Evolutionary conservation across 2,113 vertebrate genomes (phyloP), one percentile per base, ranked within the genome.

Genomic region (Apus apus): DNA sequence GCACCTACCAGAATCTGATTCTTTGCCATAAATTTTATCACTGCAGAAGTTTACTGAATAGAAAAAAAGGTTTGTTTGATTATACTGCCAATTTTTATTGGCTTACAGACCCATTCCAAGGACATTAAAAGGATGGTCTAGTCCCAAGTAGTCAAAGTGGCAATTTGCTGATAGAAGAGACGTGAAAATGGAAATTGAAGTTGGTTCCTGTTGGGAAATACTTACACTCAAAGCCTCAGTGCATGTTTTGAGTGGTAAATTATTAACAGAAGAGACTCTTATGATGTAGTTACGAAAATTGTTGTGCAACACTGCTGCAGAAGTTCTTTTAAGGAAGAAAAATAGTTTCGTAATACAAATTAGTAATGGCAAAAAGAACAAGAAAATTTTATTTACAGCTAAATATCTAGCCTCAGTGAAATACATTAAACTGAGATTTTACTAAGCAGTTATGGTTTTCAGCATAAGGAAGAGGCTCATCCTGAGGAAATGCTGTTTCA

Each of bases 181-280:
- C 74, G 85, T 89, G 86, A 87, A 94, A 93, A 92, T 94, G 93
- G 56, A 88, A 92, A 96, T 81, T 92, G 80, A 87, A 89, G 84
- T 76, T 78, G 73, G 32, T 91, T 94, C 34, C 80, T 91, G 45
- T 96, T 94, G 94, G 87, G 95, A 96, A 97, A 91, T 91, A 78
- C 87, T 95, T 82, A 36, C 7, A 13, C 58, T 96, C 21, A 76
- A 88, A 95, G 87, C 81, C 77, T 79, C 91, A 91, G 70, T 54
- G 85, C 40, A 11, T 95, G 71, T 94, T 96, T 94, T 50, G 81
- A 85, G 89, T 82, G 65, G 95, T 96, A 79, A 95, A 93, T 95
- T 94, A 95, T 97, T 97, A 95, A 97, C 89, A 96, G 91, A 95
- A 95, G 94, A 95, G 94, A 46, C 91, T 97, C 87, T 97, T 82